These are phyloP conservation scores for Apodemia duryi DNA, from an alignment of 2,888 invertebrate species.

Conservation along the genomic window DNA sequence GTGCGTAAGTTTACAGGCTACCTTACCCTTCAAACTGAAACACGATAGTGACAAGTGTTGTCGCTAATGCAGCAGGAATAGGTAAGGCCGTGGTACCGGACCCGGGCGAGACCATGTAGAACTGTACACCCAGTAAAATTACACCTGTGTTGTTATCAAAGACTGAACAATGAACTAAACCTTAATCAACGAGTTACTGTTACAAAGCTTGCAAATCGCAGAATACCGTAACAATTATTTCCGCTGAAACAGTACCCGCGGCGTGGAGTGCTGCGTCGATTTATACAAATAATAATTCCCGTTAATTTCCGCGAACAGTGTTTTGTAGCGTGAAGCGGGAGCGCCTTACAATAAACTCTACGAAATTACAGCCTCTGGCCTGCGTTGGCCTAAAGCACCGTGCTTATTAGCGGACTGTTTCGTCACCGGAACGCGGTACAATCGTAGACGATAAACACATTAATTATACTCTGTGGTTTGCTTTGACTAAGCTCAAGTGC, in stretches of 20 bases:
- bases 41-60: too few species aligned
- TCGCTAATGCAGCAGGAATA: too few species aligned
- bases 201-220: background rate
- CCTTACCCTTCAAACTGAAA: too few species aligned
- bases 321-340: background rate
- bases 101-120: too few species aligned
- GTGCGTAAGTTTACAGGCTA: too few species aligned
- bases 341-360: background rate
- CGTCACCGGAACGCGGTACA: too few species aligned
- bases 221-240: background rate
- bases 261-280: background rate
- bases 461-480: too few species aligned
- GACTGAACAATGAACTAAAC: background rate
- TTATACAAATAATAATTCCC: conserved; percentile 2
- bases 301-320: background rate
- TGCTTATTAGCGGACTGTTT: background rate
- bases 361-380: background rate
- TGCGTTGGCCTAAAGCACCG: background rate
- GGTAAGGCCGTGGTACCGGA: too few species aligned
- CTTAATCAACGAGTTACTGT: background rate
- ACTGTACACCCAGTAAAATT: too few species aligned
- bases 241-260: background rate
- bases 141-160: too few species aligned
- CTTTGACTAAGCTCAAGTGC: too few species aligned
- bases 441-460: too few species aligned